These are phyloP conservation scores for Polietes domitor DNA, from an alignment of 2,888 invertebrate genomes.

Conservation along the genomic window DNA sequence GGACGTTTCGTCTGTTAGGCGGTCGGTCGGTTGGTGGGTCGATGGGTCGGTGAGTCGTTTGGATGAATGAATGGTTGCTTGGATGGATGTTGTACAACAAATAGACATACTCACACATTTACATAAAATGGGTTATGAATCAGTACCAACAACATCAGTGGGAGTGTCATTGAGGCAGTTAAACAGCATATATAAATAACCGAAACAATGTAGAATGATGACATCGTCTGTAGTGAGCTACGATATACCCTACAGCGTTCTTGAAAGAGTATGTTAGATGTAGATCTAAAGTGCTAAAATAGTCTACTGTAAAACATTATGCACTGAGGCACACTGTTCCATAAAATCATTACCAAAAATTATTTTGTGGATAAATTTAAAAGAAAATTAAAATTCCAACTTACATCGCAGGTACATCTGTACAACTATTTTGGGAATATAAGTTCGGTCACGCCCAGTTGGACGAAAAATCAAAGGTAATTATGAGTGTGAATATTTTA, in stretches of 20 bases:
- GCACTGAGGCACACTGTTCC: too few relatives aligned
- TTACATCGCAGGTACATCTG: too few relatives aligned
- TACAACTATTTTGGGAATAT: too few relatives aligned
- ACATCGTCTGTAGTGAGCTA: neutral
- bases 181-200: neutral
- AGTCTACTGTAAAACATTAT: too few relatives aligned
- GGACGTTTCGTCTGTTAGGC: neutral
- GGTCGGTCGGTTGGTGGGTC: neutral
- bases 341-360: too few relatives aligned
- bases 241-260: neutral
- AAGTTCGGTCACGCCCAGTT: too few relatives aligned
- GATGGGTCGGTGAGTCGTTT: neutral
- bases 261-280: too few relatives aligned
- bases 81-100: neutral
- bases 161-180: constrained; percentile 19
- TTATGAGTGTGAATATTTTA: too few relatives aligned
- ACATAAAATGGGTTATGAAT: constrained; percentile 52
- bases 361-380: too few relatives aligned
- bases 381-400: too few relatives aligned
- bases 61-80: neutral
- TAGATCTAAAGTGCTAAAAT: too few relatives aligned
- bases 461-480: too few relatives aligned
- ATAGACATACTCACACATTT: constrained; percentile 31
- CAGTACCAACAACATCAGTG: neutral
- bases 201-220: neutral